Evolutionary conservation across 37 sponge, comb jelly and placozoan species (phyloP), one percentile per base, ranked within the genome.

Genomic region (Beroe forskalii): DNA sequence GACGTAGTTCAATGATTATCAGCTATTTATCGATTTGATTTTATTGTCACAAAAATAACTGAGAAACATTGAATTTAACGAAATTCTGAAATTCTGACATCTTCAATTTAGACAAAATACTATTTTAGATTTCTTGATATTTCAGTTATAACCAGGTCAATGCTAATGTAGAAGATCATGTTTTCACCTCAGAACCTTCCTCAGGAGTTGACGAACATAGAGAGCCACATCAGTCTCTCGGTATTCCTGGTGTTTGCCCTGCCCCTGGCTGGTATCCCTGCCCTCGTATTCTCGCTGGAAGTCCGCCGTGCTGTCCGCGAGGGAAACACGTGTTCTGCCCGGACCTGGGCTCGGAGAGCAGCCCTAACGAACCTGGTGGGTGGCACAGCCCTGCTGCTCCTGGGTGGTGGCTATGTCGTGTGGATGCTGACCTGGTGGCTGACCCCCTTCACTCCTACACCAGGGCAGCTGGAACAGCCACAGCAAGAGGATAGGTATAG

Each of bases 391-490:
- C 19, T 69, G 39, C 33, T 69, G 9, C 35, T 69, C 19, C 72
- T 69, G 1, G 33, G 27, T 28, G 33, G 27, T 27, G 32, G 33
- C 38, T 69, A 69, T 17, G 19, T 69, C 37, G 35, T 69, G 37
- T 69, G 72, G 72, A 14, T 69, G 72, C 9, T 69, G 1, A 32
- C 72, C 35, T 69, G 72, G 72, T 69, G 72, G 72, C 72, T 69
- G 72, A 69, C 72, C 14, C 72, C 72, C 0, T 69, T 69, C 38
- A 9, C 28, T 8, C 72, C 72, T 32, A 33, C 36, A 36, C 37
- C 72, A 14, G 32, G 9, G 17, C 30, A 63, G 24, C 28, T 28
- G 24, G 66, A 3, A 28, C 4, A 6, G 30, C 25, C 25, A 63
- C 37, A 2, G 2, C 17, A 35, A 2, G 72, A 69, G 35, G 66